Evolutionary conservation across 2,113 vertebrate genomes (phyloP).

Genomic region (Cariama cristata): DNA sequence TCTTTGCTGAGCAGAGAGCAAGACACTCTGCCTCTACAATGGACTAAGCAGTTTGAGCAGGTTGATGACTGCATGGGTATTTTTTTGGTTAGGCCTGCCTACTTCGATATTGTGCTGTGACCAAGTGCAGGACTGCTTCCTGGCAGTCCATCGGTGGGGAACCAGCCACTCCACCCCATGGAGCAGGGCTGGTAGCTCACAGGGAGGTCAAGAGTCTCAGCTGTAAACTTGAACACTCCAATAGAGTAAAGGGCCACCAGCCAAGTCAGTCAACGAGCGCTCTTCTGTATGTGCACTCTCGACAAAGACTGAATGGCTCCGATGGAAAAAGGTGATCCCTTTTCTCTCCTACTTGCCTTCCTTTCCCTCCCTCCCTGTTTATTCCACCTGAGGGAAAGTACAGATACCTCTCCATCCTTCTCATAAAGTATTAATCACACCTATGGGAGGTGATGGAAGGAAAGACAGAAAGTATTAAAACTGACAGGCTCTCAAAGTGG

Average conservation of each 20-base stretch:
- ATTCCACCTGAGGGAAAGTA: background rate
- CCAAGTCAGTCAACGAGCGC: background rate
- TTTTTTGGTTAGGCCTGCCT: background rate
- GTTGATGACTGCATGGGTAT: accelerated
- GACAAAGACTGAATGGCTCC: background rate
- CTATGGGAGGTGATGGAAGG: background rate
- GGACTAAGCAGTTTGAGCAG: background rate
- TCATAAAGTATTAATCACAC: conserved; percentile 52
- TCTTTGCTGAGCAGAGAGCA: background rate
- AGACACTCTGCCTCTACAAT: background rate
- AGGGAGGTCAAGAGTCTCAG: background rate
- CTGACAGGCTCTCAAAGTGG: conserved; percentile 71
- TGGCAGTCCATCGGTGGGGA: background rate
- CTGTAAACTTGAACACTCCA: accelerated
- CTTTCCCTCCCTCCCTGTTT: accelerated
- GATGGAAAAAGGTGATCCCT: background rate
- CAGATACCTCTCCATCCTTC: background rate
- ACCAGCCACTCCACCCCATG: background rate
- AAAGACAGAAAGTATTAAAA: conserved; percentile 60
- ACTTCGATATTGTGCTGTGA: background rate
- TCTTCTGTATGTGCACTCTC: background rate
- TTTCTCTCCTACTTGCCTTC: background rate
- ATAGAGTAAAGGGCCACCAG: background rate
- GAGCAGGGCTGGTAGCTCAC: background rate
- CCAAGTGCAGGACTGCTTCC: background rate